Base-by-base conservation (phyloP, 1,140 invertebrate species). In the Leguminivora glycinivorella region DNA sequence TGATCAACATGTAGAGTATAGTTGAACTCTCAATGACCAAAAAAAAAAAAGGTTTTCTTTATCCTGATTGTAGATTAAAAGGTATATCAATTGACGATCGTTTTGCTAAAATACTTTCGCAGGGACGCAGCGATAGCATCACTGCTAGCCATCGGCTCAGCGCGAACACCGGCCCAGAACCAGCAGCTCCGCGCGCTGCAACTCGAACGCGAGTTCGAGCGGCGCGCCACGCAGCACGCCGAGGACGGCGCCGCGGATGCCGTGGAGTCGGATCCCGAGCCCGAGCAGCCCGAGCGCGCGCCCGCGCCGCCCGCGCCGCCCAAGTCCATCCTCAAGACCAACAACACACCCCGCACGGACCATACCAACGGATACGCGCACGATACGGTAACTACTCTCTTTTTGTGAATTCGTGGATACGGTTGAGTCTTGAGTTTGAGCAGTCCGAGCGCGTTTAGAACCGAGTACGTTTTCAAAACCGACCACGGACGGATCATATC, bases 121-220 rank as follows among this genome's bases (percentile, higher is more conserved):
- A 93, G 96, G 22, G 97, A 98, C 86, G 96, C 97, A 78, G 96
- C 97, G 82, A 98, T 98, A 34, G 92, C 93, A 0, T 95, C 96
- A 75, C 89, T 98, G 17, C 93, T 95, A 75, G 86, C 93, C 0
- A 82, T 96, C 63, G 91, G 90, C 17, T 74, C 83, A 40, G 88
- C 94, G 7, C 93, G 95, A 25, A 95, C 95, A 2, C 87, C 95
- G 0, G 96, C 96, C 78, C 96, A 98, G 83, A 97, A 97, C 71
- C 97, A 98, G 83, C 96, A 98, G 78, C 86, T 98, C 17, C 93
- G 96, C 69, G 96, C 96, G 5, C 90, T 98, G 56, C 95, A 96
- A 70, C 89, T 98, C 4, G 97, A 98, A 85, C 93, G 96, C 72
- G 97, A 98, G 83, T 98, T 98, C 84, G 96, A 98, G 77, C 94